Base-by-base conservation (phyloP, 2,113 vertebrate species). In the Tinamus guttatus region DNA sequence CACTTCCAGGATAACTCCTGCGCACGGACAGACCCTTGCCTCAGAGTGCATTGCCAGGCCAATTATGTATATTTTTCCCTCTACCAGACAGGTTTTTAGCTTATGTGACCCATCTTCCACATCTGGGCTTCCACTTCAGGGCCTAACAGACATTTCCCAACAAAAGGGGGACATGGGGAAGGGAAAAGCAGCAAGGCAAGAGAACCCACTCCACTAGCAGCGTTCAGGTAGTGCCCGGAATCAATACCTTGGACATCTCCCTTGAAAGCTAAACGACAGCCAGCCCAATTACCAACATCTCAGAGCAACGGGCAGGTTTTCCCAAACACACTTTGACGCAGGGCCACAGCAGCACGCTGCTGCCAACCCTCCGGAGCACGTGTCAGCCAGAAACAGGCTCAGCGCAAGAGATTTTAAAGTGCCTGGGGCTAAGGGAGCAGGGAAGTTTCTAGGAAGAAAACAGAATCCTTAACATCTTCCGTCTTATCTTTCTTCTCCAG, bases 341-440 rank as follows among this genome's bases (percentile, higher is more conserved):
- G 0, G 2, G 73, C 47, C 56, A 63, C n/a, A 5, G 34, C 38
- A 13, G 52, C 27, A 45, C 11, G 12, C 41, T 85, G 62, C 70
- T 9, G 30, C 79, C 79, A 87, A 68, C 47, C 32, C 69, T 25
- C 62, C 43, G 15, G 2, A 38, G 30, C 41, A 8, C 0, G 0
- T 1, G n/a, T 56, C 21, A 24, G 24, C 36, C 15, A 22, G 52
- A 41, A 68, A 68, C 1, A 22, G 36, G 28, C 13, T 60, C 19
- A 16, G 41, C 12, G 9, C 11, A 54, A 34, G 30, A 71, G 71
- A 17, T 67, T 81, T 63, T 51, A 36, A 49, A 49, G 49, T 49
- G 49, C 49, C 21, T 19, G 18, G 21, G 49, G 49, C 49, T 49
- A 36, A 24, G 45, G 13, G 9, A 86, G 19, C 7, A 32, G 49